phyloP scores from a whole-genome alignment of 2,888 invertebrate genomes.

The Agrotis exclamationis region DNA sequence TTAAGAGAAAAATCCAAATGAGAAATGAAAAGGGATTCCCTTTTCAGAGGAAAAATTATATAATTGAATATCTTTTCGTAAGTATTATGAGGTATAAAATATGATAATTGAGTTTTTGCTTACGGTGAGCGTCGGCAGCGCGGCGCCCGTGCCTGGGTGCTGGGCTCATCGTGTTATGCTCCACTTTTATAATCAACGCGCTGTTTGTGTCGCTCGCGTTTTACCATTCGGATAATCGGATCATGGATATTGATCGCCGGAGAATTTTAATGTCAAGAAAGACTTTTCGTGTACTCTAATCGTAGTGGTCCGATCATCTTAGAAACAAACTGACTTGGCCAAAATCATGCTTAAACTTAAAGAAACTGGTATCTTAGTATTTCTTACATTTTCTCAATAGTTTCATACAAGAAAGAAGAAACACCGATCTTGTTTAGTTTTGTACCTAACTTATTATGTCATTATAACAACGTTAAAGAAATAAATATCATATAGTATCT shows the following conservation, averaged over 20 bases:
- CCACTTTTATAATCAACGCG: conserved; percentile 51
- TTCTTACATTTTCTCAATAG: neutral
- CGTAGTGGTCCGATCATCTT: neutral
- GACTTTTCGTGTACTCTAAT: neutral
- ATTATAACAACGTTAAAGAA: neutral
- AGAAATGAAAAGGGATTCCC: conserved; percentile 91
- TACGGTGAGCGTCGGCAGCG: conserved; percentile 77
- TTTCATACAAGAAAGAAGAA: neutral
- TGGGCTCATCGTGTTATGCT: conserved; percentile 64
- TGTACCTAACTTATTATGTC: neutral
- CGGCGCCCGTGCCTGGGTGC: conserved; percentile 58
- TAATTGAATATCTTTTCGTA: conserved; percentile 91
- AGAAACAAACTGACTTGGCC: neutral
- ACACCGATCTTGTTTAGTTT: neutral
- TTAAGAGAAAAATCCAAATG: conserved; percentile 91
- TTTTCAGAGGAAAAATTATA: conserved; percentile 90
- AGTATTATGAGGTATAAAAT: conserved; percentile 91
- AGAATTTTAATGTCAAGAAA: conserved; percentile 7
- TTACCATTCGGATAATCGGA: conserved; percentile 38
- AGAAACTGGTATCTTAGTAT: neutral
- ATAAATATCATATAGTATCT: neutral
- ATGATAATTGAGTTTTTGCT: conserved; percentile 90
- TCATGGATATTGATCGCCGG: conserved; percentile 33
- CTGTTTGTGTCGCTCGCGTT: conserved; percentile 49
- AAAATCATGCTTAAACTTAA: neutral